These are phyloP conservation scores for Zoanthus solanderi DNA, from an alignment of 92 coral and sea anemone species.

Conservation along the genomic window DNA sequence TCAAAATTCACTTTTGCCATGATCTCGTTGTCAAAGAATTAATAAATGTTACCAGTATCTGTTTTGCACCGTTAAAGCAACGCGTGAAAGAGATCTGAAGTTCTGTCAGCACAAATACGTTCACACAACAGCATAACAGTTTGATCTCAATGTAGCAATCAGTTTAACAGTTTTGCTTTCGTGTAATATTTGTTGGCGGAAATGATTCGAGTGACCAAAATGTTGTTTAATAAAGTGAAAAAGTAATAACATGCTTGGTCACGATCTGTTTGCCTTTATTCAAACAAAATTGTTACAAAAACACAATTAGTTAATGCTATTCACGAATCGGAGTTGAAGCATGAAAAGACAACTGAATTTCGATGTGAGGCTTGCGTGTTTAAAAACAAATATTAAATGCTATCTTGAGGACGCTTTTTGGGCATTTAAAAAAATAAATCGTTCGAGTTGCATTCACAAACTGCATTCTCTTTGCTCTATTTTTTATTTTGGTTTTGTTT, in stretches of 20 bases:
- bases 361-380: not conserved
- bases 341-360: not conserved
- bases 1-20: not conserved
- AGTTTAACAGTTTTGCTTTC: not conserved
- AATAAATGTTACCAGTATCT: not conserved
- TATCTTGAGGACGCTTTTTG: not conserved
- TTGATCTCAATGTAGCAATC: not conserved
- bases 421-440: too few species aligned
- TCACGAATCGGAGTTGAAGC: not conserved
- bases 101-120: not conserved
- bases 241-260: not conserved
- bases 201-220: not conserved
- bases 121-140: not conserved
- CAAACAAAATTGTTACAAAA: not conserved
- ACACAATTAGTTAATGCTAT: not conserved
- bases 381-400: not conserved
- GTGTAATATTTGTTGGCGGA: constrained; percentile 3
- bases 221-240: not conserved
- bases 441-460: too few species aligned
- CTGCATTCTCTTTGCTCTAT: too few species aligned
- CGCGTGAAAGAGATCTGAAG: not conserved
- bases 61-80: not conserved
- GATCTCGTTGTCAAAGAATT: not conserved
- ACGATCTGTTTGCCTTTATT: not conserved
- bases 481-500: too few species aligned